Evolutionary conservation across 1,140 invertebrate genomes (phyloP).

Genomic region (Laodelphax striatellus): DNA sequence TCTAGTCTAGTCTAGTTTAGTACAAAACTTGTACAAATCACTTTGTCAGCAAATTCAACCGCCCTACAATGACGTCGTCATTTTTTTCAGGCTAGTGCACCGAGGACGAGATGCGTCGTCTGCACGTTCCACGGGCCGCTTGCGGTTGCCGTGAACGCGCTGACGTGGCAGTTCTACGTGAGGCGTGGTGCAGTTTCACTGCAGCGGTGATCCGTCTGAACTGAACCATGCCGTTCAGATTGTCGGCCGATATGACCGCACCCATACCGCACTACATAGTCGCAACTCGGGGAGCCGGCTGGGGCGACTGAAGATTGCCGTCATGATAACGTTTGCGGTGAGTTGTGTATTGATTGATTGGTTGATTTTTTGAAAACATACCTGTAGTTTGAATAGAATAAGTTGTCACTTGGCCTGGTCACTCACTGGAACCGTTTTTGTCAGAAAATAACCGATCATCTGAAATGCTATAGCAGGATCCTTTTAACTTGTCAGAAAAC

Average conservation of each 20-base stretch:
- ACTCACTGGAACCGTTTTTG: no score
- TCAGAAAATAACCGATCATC: no score
- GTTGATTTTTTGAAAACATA: not conserved
- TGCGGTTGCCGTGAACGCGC: slow-evolving; percentile 66
- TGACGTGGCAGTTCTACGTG: slow-evolving; percentile 82
- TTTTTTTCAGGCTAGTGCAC: slow-evolving; percentile 53
- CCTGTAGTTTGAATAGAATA: no score
- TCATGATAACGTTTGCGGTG: slow-evolving; percentile 67
- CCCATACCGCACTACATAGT: slow-evolving; percentile 72
- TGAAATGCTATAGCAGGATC: no score
- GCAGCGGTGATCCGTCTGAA: slow-evolving; percentile 45
- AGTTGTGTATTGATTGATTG: slow-evolving; percentile 4
- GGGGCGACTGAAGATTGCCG: slow-evolving; percentile 64
- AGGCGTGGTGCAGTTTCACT: slow-evolving; percentile 74
- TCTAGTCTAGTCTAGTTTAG: no score
- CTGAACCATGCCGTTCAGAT: slow-evolving; percentile 78
- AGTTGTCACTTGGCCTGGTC: no score
- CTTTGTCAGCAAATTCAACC: no score
- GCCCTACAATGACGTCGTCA: no score
- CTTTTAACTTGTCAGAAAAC: no score
- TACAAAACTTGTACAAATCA: no score
- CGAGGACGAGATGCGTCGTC: slow-evolving; percentile 52
- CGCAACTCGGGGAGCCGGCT: slow-evolving; percentile 73
- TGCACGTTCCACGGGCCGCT: slow-evolving; percentile 60
- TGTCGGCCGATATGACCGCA: slow-evolving; percentile 59